Evolutionary conservation across 2,797 vertebrate species (phyloP).

Genomic region (Lepus townsendii): DNA sequence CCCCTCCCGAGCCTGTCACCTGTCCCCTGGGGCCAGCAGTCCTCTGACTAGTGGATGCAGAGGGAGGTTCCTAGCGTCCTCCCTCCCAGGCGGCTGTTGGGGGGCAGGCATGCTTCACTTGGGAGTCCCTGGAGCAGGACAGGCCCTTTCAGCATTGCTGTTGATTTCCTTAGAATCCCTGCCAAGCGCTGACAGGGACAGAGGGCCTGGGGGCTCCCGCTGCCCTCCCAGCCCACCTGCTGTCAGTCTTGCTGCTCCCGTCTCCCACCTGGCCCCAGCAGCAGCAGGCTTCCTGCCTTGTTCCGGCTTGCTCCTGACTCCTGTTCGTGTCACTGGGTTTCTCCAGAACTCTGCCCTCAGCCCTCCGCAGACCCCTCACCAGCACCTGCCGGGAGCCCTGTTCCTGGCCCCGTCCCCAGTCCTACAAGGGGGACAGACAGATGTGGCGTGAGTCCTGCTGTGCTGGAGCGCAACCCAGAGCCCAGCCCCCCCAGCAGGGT

Average conservation of each 20-base stretch:
- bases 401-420: background rate
- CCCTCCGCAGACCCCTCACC: background rate
- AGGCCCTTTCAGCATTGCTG: conserved; percentile 36
- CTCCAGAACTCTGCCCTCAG: background rate
- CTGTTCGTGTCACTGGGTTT: background rate
- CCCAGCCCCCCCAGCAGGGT: background rate
- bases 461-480: background rate
- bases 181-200: conserved; percentile 59
- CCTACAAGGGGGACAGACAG: background rate
- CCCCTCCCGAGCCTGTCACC: background rate
- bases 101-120: background rate
- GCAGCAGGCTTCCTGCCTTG: background rate
- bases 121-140: conserved; percentile 45
- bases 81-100: conserved; percentile 9
- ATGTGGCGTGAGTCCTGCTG: background rate
- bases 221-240: conserved; percentile 40
- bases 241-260: background rate
- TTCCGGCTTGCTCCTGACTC: background rate
- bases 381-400: background rate
- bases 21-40: background rate
- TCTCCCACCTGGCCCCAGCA: background rate
- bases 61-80: background rate
- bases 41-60: background rate
- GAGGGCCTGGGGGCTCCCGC: conserved; percentile 37
- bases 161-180: conserved; percentile 59